phyloP scores from a whole-genome alignment of 2,113 vertebrate genomes.

The Miniopterus natalensis region DNA sequence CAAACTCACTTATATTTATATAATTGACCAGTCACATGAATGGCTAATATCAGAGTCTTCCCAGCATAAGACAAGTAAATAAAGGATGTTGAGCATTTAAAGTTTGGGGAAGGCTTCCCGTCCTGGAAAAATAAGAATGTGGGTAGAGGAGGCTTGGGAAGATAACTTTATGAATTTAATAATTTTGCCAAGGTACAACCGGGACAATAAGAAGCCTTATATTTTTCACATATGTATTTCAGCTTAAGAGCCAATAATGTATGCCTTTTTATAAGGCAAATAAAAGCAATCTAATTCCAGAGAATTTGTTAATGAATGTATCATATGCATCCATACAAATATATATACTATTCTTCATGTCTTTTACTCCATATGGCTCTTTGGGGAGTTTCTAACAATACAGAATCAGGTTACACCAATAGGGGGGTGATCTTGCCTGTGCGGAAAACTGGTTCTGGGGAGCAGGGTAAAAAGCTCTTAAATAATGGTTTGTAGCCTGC shows the following conservation, averaged over 20 bases:
- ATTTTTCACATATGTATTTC: constrained; percentile 36
- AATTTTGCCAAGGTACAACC: neutral
- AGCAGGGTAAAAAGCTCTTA: neutral
- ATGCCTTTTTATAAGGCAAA: neutral
- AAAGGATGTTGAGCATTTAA: neutral
- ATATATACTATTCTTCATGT: neutral
- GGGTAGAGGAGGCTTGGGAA: neutral
- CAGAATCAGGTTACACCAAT: neutral
- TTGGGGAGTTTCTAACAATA: neutral
- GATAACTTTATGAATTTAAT: constrained; percentile 28
- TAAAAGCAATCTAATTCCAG: neutral
- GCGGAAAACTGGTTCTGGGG: neutral
- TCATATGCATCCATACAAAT: neutral
- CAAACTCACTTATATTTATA: constrained; percentile 31
- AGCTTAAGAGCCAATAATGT: neutral
- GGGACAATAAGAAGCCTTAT: neutral
- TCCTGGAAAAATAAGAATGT: neutral
- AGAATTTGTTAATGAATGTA: neutral
- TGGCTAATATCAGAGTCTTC: neutral
- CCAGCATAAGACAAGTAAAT: neutral
- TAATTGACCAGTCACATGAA: neutral
- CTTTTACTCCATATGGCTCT: neutral
- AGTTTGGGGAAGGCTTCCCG: neutral
- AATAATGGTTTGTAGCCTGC: neutral
- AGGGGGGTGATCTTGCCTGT: neutral